Percentiles rank a stretch among this genome's conserved stretches.
Conservation (phyloP, 2,888 invertebrate species). For the Dasypogon diadema region DNA sequence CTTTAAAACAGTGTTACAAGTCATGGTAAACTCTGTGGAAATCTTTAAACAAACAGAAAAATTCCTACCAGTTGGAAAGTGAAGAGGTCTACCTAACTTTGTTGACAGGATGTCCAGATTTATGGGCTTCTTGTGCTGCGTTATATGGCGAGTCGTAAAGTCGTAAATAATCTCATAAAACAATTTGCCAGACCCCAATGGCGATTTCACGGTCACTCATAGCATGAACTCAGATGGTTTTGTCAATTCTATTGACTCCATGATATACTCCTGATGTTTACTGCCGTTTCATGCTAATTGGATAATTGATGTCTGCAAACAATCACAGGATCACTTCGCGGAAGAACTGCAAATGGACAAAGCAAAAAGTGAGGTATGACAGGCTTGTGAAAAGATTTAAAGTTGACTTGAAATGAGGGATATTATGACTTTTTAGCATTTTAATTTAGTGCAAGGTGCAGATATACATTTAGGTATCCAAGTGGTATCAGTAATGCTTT, state of each 20-base stretch:
- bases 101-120: slow-evolving; percentile 22
- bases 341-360: slow-evolving; percentile 24
- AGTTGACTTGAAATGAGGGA: too few relatives aligned
- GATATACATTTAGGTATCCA: too few relatives aligned
- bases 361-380: too few relatives aligned
- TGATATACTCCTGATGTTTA: slow-evolving; percentile 34
- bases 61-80: too few relatives aligned
- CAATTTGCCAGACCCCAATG: slow-evolving; percentile 43
- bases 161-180: slow-evolving; percentile 45
- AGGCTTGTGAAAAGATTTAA: too few relatives aligned
- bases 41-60: slow-evolving; percentile 35
- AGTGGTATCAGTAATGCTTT: too few relatives aligned
- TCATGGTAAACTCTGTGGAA: neutral
- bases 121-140: slow-evolving; percentile 37
- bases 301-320: slow-evolving; percentile 45
- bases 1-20: too few relatives aligned
- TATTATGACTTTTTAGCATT: too few relatives aligned
- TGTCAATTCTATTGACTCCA: slow-evolving; percentile 49
- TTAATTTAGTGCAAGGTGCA: too few relatives aligned
- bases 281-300: slow-evolving; percentile 46
- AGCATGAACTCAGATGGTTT: slow-evolving; percentile 50
- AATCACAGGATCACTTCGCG: slow-evolving; percentile 22
- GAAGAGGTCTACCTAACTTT: too few relatives aligned
- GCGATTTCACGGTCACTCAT: slow-evolving; percentile 51
- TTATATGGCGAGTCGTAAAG: slow-evolving; percentile 27